Conservation (phyloP, 53 echinoderm and acorn worm species). For the Holothuria scabra region DNA sequence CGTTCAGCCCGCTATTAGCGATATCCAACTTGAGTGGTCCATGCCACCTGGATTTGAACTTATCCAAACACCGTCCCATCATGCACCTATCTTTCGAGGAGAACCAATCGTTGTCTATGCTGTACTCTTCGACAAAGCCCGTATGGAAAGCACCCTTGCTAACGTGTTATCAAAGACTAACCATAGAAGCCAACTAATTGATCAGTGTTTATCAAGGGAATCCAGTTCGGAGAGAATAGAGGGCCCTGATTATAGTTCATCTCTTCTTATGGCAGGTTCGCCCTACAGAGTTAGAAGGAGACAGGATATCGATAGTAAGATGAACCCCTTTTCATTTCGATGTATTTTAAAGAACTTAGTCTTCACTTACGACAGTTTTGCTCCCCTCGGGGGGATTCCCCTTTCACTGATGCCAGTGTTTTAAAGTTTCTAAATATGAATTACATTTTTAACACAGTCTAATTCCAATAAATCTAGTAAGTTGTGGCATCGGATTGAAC, state of each 20-base stretch:
- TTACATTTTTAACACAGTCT: too few relatives aligned
- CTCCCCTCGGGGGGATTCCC: too few relatives aligned
- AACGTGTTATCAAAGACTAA: conserved; percentile 69
- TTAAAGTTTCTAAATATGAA: too few relatives aligned
- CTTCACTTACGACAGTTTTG: too few relatives aligned
- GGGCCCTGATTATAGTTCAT: conserved; percentile 51
- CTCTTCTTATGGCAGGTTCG: conserved; percentile 64
- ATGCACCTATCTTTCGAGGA: conserved; percentile 72
- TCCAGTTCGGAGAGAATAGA: conserved; percentile 72
- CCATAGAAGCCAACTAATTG: conserved; percentile 69
- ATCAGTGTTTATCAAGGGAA: conserved; percentile 67
- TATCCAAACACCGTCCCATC: conserved; percentile 76
- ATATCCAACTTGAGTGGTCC: conserved; percentile 82
- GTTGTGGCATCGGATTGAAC: too few relatives aligned
- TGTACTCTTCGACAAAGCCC: conserved; percentile 81
- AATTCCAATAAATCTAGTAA: too few relatives aligned
- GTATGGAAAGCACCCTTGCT: conserved; percentile 86
- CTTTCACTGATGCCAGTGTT: too few relatives aligned
- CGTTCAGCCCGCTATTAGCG: conserved; percentile 93
- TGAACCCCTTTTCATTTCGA: too few relatives aligned
- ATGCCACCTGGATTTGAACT: conserved; percentile 88
- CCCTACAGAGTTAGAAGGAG: conserved; percentile 58
- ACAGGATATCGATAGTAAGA: conserved; percentile 52
- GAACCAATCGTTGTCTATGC: conserved; percentile 93
- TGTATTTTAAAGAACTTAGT: too few relatives aligned